Base-by-base conservation (phyloP, 2,888 invertebrate genomes). In the Pycnomerus fuliginosus region DNA sequence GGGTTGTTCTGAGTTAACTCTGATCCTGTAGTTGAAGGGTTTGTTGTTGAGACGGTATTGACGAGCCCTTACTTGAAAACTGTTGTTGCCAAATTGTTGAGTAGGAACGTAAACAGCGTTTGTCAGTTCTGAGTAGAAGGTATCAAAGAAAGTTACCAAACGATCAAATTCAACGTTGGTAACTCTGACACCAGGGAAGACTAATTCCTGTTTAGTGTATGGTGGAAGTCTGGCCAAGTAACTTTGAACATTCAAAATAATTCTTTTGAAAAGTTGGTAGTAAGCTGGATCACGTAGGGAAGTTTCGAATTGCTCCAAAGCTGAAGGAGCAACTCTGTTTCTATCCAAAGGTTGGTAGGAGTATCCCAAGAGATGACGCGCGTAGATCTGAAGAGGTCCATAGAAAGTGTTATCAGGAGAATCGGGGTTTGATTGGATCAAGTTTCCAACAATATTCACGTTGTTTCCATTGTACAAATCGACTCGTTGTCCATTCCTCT, bases 41-140 rank as follows among this genome's bases (percentile, higher is more conserved):
- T 84, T 80, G 72, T 86, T 83, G 71, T 84, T 84, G 20, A 88
- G 72, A 54, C 87, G 83, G 50, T 80, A 76, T 66, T 87, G 85
- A 34, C 78, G 73, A 56, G 79, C 77, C 30, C 75, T 62, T 51
- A 70, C 69, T 1, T 70, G 64, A 36, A 74, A 68, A n/a, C 68
- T 66, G 20, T 62, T 52, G 60, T 67, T 72, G 68, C 78, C 74
- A 8, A 5, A 20, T 8, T 20, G 5, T 54, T 77, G 73, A 17
- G 70, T 62, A 42, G 67, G 71, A 56, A 74, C 67, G 38, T 73
- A 69, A 10, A 83, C 65, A 25, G 73, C 76, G 54, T 77, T 77
- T 49, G 76, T 78, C 3, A 87, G 73, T 58, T 84, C 83, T 39
- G 80, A 65, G 61, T 80, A 79, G 60, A 74, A 77, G 48, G 83